Evolutionary conservation across 2,113 vertebrate genomes (phyloP), one percentile per base, ranked within the genome.

Genomic region (Holacanthus passer): DNA sequence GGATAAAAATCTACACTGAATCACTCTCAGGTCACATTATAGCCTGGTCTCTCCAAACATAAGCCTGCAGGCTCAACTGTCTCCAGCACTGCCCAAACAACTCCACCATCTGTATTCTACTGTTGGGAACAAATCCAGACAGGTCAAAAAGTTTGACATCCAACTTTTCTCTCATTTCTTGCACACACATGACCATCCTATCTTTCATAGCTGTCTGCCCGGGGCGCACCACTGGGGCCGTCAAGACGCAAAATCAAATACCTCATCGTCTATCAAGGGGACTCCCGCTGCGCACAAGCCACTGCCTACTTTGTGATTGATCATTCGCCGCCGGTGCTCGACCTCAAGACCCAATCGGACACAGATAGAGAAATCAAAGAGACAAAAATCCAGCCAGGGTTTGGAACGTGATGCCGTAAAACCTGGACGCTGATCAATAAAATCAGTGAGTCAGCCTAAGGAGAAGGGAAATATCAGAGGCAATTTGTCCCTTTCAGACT

Each of bases 211-310:
- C 43, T 39, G 35, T 24, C 48, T 66, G 10, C 22, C 67, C 31
- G 35, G 10, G 41, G 32, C 53, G 31, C 41, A 37, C 32, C 31
- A 17, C 14, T 59, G 50, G 35, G 4, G 13, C 56, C 58, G 58
- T 72, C 66, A 70, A 31, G 17, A 71, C 60, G 39, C 50, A 75
- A 65, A 83, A 85, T 80, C 72, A 31, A 53, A 77, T 27, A 80
- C n/a, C 19, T 37, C 22, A 72, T 72, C 19, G 0, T 74, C 75
- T 39, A 71, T 56, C 58, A 71, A 53, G 27, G 17, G 58, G 52
- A 68, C 39, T 41, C 77, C 53, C 9, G 12, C 64, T 64, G 73
- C 9, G 22, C n/a, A n/a, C 29, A 12, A 17, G 22, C 43, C 14
- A 32, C 48, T 39, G 27, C 11, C 45, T 48, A 9, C 55, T 52